These are phyloP conservation scores for Epizoanthus illoricatus DNA, from an alignment of 92 coral and sea anemone genomes.

Conservation along the genomic window DNA sequence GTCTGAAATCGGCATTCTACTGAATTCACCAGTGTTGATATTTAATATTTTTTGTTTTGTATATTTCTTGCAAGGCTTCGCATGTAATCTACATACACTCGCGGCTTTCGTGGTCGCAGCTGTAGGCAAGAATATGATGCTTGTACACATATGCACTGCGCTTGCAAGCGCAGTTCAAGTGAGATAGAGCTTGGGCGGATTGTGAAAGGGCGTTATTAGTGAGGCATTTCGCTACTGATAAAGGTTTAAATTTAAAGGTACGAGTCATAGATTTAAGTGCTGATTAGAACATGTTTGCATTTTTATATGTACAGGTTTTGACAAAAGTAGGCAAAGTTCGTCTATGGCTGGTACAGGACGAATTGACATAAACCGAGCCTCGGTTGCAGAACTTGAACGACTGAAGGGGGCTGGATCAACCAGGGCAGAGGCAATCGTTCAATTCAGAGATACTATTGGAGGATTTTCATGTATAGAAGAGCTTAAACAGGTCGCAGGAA, in stretches of 20 bases:
- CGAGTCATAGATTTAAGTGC: background rate
- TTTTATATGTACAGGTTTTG: constrained; percentile 22
- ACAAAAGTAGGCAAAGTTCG: constrained; percentile 25
- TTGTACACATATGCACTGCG: background rate
- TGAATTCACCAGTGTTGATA: background rate
- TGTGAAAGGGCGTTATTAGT: constrained; percentile 26
- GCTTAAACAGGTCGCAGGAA: constrained; percentile 80
- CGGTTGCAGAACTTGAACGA: constrained; percentile 77
- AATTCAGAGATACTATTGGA: constrained; percentile 84
- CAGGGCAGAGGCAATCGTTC: constrained; percentile 84
- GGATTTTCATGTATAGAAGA: constrained; percentile 86
- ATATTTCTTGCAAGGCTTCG: background rate
- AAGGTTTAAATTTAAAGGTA: no score
- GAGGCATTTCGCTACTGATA: background rate
- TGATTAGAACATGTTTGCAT: background rate
- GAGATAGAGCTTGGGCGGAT: background rate
- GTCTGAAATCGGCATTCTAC: no score
- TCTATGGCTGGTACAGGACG: constrained; percentile 87
- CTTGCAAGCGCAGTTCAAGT: constrained; percentile 14
- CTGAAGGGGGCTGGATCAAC: constrained; percentile 89
- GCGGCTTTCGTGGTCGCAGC: constrained; percentile 24
- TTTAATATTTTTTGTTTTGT: background rate
- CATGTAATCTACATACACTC: background rate
- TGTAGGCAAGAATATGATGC: constrained; percentile 23
- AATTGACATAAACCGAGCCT: constrained; percentile 88